Evolutionary conservation across 2,888 invertebrate species (phyloP), one percentile per base, ranked within the genome.

Genomic region (Drosophila maculinotata): DNA sequence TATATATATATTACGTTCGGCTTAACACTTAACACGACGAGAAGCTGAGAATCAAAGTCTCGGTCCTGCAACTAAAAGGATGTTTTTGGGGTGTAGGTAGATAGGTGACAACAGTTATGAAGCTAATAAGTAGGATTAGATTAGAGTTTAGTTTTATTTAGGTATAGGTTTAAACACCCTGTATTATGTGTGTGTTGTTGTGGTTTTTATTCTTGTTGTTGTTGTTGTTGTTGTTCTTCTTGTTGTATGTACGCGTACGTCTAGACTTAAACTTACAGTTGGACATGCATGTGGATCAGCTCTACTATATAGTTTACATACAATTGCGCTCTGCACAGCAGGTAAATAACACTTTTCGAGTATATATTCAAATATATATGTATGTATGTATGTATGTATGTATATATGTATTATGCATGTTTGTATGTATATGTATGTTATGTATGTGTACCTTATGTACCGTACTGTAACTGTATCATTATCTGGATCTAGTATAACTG

Each of bases 261-360:
- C 73, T 86, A 83, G 73, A 80, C 85, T 86, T 87, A 87, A 80
- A 20, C 82, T 89, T 89, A 88, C 88, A 88, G 77, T 85, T 84
- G 89, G 88, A 89, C 88, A 88, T 84, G 87, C 84, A 87, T 74
- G 70, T 81, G 87, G 84, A 84, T 83, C 87, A 83, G 75, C 84
- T 86, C 69, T 76, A 76, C 60, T 63, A 76, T 82, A 83, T 82
- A 83, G 78, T 69, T 84, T 82, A 87, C 87, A 86, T 82, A 84
- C 87, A 86, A 84, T 82, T 83, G 83, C 83, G 83, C 83, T 83
- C 88, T 89, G 88, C 89, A 87, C 85, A 83, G 88, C 89, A 89
- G 88, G 84, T 89, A 88, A 88, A 84, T 84, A 84, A 84, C 85
- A 85, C 69, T 83, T 76, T 76, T 83, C 66, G 87, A 84, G 84